Base-by-base conservation (phyloP, 2,113 vertebrate species). In the Ictalurus furcatus region DNA sequence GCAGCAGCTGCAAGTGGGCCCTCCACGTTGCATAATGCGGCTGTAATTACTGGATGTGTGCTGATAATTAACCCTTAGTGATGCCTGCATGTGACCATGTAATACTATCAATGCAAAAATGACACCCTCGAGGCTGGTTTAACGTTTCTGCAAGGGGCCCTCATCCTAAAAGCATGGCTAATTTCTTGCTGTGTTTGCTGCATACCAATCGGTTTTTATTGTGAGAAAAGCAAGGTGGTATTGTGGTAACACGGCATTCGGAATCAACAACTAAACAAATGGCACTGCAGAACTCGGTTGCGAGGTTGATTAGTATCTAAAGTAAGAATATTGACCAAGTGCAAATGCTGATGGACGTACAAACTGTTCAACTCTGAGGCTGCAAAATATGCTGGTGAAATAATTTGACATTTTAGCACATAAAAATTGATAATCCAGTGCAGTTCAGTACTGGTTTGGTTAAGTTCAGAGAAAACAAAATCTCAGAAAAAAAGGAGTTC, bases 11-110 rank as follows among this genome's bases (percentile, higher is more conserved):
- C 37, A 85, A 89, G 84, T 89, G 87, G 87, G 90, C 85, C 82
- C 81, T 85, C 71, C 37, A 48, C 21, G 58, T 86, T 44, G 73
- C 90, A 90, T 89, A 90, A 90, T 59, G 61, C 52, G 54, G 34
- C 84, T 89, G 85, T 90, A 88, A 89, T 90, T 88, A 90, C 87
- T 90, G 84, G 79, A 78, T 86, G 85, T n/a, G 79, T 79, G 85
- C 54, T 61, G n/a, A 71, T 90, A 90, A 90, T 90, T 90, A 90
- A 90, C 87, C 85, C 90, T 88, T 88, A 58, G 79, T 58, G 30
- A 84, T 87, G 89, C 44, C 79, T 67, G 82, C 76, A 37, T 74
- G 90, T 90, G 84, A 90, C 90, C 84, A 28, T 69, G 79, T 58
- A 48, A 85, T 71, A 48, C 34, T 76, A 78, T 86, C 79, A 48